A percentile compares a stretch with the other conserved stretches of the same genome.
Conservation (phyloP, 2,113 vertebrate species). For the Callopanchax toddi region DNA sequence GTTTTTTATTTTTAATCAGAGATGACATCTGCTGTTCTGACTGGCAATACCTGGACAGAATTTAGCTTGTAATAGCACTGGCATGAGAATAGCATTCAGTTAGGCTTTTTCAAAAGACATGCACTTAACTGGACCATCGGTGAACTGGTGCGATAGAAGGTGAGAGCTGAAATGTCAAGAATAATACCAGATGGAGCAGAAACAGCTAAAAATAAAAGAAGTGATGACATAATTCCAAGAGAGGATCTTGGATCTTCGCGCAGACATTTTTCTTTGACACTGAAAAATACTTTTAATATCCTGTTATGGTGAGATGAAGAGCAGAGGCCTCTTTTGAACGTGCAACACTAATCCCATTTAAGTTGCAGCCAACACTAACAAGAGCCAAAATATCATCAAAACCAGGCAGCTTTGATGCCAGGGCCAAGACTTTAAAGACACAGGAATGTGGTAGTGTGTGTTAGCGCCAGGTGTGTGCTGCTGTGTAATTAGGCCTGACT, state of each 20-base stretch:
- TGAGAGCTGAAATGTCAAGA: neutral
- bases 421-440: conserved; percentile 78
- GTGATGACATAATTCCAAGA: conserved; percentile 15
- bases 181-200: conserved; percentile 6
- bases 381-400: conserved; percentile 80
- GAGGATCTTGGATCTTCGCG: neutral
- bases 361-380: conserved; percentile 71
- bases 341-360: conserved; percentile 76
- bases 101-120: conserved; percentile 32
- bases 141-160: neutral
- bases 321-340: conserved; percentile 62
- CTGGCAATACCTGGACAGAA: conserved; percentile 63
- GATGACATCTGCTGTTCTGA: conserved; percentile 74
- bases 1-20: conserved; percentile 41
- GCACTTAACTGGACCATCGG: conserved; percentile 29
- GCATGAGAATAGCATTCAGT: conserved; percentile 41
- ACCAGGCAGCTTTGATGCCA: conserved; percentile 76
- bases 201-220: conserved; percentile 1
- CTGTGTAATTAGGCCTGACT: conserved; percentile 78
- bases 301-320: conserved; percentile 71
- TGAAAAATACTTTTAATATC: conserved; percentile 66
- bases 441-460: conserved; percentile 73
- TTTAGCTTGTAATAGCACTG: conserved; percentile 67
- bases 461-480: conserved; percentile 77
- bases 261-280: conserved; percentile 47